Evolutionary conservation across 2,888 invertebrate genomes (phyloP).

Genomic region (Caenorhabditis sp.): DNA sequence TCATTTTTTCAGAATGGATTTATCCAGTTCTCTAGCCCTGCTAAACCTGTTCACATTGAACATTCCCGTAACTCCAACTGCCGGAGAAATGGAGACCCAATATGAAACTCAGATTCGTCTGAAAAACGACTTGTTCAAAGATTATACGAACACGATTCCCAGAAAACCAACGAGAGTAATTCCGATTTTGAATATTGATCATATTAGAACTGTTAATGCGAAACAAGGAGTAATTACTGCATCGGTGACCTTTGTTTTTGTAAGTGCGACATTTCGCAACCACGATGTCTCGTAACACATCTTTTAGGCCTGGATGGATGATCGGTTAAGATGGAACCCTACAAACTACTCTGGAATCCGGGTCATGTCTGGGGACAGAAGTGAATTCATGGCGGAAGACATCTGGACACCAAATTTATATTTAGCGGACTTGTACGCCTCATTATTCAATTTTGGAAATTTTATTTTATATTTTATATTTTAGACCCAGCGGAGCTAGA

Average conservation of each 20-base stretch:
- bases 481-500: too few relatives aligned
- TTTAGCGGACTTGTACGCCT: slow-evolving; percentile 43
- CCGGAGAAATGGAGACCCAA: slow-evolving; percentile 11
- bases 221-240: neutral
- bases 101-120: neutral
- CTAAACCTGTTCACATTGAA: slow-evolving; percentile 3
- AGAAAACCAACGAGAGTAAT: neutral
- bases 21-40: neutral
- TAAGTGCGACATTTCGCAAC: neutral
- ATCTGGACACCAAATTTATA: slow-evolving; percentile 15
- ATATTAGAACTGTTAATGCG: slow-evolving; percentile 12
- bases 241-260: neutral
- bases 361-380: neutral
- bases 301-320: slow-evolving; percentile 31
- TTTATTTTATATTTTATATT: too few relatives aligned
- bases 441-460: too few relatives aligned
- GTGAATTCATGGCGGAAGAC: neutral
- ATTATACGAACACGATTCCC: too few relatives aligned
- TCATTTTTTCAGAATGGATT: slow-evolving; percentile 8
- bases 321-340: slow-evolving; percentile 25
- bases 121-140: slow-evolving; percentile 6
- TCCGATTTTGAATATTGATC: slow-evolving; percentile 13
- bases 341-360: neutral
- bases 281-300: neutral
- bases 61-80: neutral